Evolutionary conservation across 2,113 vertebrate genomes (phyloP).

Genomic region (Chelonoidis abingdonii): DNA sequence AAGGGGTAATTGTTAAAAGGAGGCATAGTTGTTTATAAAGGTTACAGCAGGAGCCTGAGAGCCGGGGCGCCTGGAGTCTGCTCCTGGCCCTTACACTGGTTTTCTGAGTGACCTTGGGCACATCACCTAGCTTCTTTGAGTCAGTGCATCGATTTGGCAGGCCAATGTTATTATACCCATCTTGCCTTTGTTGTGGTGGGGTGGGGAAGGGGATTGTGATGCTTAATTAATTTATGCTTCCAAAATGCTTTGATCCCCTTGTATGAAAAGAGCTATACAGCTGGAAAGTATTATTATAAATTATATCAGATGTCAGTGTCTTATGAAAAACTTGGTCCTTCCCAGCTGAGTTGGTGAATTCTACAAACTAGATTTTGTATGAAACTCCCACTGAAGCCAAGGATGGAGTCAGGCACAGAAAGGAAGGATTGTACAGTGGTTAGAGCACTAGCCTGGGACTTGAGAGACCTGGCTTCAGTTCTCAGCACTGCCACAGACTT

Average conservation of each 20-base stretch:
- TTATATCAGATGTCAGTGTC: neutral
- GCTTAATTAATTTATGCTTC: neutral
- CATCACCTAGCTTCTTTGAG: neutral
- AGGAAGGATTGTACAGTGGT: neutral
- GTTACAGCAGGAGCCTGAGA: neutral
- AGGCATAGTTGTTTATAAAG: neutral
- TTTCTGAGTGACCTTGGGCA: rapidly evolving
- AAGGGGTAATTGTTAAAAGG: neutral
- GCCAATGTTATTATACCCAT: neutral
- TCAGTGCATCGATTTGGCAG: neutral
- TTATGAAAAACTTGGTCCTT: neutral
- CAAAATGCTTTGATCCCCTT: neutral
- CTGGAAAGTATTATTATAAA: neutral
- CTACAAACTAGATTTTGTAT: neutral
- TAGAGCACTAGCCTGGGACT: neutral
- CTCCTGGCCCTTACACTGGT: neutral
- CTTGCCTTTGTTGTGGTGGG: neutral
- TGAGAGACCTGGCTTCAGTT: neutral
- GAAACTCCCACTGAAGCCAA: neutral
- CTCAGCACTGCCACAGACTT: neutral
- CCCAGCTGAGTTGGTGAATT: neutral
- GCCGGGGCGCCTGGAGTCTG: neutral
- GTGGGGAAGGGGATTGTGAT: neutral
- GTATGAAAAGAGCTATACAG: neutral
- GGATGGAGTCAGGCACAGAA: neutral